Evolutionary conservation across 2,797 vertebrate species (phyloP), one percentile per base, ranked within the genome.

Genomic region (Enteromius fasciolatus): DNA sequence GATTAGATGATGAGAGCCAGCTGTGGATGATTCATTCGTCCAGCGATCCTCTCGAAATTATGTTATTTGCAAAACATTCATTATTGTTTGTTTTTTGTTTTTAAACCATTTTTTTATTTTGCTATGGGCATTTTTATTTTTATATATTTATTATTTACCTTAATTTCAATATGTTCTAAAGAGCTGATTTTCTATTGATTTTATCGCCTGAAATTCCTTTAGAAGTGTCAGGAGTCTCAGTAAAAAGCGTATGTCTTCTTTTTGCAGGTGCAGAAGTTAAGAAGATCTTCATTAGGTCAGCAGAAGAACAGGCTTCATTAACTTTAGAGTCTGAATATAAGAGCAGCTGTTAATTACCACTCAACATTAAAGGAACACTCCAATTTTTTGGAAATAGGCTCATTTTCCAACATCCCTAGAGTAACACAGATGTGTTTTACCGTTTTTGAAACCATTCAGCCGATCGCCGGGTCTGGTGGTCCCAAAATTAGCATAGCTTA

Each of bases 251-350:
- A 7, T 36, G 36, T 63, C 23, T 63, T 12, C 1, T 31, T 10
- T 57, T 57, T 57, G 36, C n/a, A 25, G n/a, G n/a, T 59, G n/a
- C n/a, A 59, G 54, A 23, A n/a, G 54, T 23, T 61, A 14, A 76
- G 31, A 50, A 46, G 33, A 23, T 36, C 23, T 81, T 46, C 33
- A 76, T 23, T 9, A 57, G n/a, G 48, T 70, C 68, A 33, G 48
- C 9, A 52, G 33, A 57, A 64, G 83, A 59, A 78, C 70, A 57
- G 48, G 85, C 81, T 77, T 85, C 86, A 84, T 87, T 86, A 84
- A 80, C 78, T 80, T 59, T 80, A 73, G 76, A 82, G 57, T 78
- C 80, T 73, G 83, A 57, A 64, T 85, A 67, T 86, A 15, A 78
- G 80, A 84, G 78, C 69, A 66, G 66, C 76, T 79, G 79, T 78